Evolutionary conservation across 2,113 vertebrate species (phyloP), one percentile per base, ranked within the genome.

Genomic region (Todiramphus saurophagus): DNA sequence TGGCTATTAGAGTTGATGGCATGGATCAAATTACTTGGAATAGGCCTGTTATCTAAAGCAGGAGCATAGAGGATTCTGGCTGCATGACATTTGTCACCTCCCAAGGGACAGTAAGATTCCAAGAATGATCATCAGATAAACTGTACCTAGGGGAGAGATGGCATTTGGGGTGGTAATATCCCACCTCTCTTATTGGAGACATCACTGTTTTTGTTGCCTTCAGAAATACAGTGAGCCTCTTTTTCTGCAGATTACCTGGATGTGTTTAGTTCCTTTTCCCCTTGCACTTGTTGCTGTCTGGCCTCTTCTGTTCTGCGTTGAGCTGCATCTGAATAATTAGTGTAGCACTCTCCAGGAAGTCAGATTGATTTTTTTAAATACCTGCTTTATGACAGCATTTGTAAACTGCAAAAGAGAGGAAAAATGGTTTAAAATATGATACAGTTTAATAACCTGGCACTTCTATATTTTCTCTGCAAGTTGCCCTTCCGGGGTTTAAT

Each of bases 301-400:
- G 76, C 43, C 50, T 93, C 5, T 0, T 76, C 80, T 89, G 18
- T 72, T 94, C 70, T 87, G 37, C 21, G 58, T 68, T 59, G 13
- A 83, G 16, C 69, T 93, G 43, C 39, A 77, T 35, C 67, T 94
- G 70, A 90, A 95, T 94, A 89, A 95, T 78, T 90, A 94, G 92
- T 56, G 48, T 37, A 33, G 9, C 23, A 39, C 10, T 70, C 33
- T 80, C 69, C 59, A 86, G 74, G 91, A 94, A 90, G 87, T 72
- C 63, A 75, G 83, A 79, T 10, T 79, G 69, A 91, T 94, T 93
- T 25, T 50, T 92, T 96, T 90, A 92, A 90, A 94, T 81, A 48
- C 13, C 9, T 83, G 46, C 23, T 84, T 94, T 91, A 66, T 77
- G 66, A 73, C 17, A 74, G 55, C 51, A 81, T 93, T 93, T 87